phyloP scores from a whole-genome alignment of 1,140 invertebrate genomes.

The Aethina tumida region DNA sequence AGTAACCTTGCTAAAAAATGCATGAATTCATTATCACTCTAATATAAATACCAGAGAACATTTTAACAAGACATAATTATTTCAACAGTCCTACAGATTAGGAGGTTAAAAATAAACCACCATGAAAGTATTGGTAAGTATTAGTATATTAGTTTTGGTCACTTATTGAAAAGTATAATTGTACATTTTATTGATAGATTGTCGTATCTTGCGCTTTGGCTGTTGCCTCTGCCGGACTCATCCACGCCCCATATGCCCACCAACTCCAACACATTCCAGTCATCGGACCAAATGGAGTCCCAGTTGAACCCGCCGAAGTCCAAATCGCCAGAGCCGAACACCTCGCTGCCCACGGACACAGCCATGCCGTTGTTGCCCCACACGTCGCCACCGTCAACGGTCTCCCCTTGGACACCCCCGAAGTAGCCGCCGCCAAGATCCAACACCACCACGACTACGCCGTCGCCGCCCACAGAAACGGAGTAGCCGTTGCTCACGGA shows the following conservation, averaged over 20 bases:
- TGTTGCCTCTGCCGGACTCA: slow-evolving; percentile 16
- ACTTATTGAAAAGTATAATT: too few species aligned
- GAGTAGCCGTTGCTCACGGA: slow-evolving; percentile 31
- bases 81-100: slow-evolving; percentile 34
- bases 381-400: slow-evolving; percentile 35
- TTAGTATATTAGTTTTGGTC: too few species aligned
- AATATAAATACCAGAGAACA: too few species aligned
- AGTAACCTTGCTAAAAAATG: too few species aligned
- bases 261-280: slow-evolving; percentile 26
- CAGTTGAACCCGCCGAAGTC: slow-evolving; percentile 48
- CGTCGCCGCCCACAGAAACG: slow-evolving; percentile 40
- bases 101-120: slow-evolving; percentile 29
- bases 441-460: slow-evolving; percentile 50
- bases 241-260: slow-evolving; percentile 14
- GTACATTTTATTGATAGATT: slow-evolving; percentile 26
- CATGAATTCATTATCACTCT: too few species aligned
- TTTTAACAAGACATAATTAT: too few species aligned
- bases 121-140: slow-evolving; percentile 34
- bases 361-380: slow-evolving; percentile 10
- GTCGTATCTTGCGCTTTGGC: slow-evolving; percentile 26
- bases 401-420: slow-evolving; percentile 50
- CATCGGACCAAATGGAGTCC: slow-evolving; percentile 28
- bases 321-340: slow-evolving; percentile 47
- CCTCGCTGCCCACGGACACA: slow-evolving; percentile 44
- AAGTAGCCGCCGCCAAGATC: slow-evolving; percentile 51